phyloP scores from a whole-genome alignment of 2,797 vertebrate species.

The Xenopus petersii region DNA sequence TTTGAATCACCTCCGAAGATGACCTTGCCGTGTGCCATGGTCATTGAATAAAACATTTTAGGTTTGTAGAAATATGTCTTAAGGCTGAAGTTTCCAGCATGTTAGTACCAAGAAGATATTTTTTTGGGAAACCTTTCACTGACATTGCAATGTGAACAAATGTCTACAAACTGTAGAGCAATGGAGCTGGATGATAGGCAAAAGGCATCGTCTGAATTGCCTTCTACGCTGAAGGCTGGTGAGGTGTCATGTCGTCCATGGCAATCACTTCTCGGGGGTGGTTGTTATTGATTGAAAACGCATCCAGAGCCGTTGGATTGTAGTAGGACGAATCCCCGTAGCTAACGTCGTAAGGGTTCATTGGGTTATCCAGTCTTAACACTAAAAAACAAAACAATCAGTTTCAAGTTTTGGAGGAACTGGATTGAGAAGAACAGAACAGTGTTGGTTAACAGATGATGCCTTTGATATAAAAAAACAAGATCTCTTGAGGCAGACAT shows the following conservation, averaged over 20 bases:
- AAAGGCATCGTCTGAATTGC: too few relatives aligned
- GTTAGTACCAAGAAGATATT: too few relatives aligned
- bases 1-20: not conserved
- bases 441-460: too few relatives aligned
- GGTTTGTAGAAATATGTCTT: not conserved
- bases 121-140: too few relatives aligned
- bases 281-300: constrained; percentile 12
- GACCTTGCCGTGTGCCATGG: not conserved
- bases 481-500: too few relatives aligned
- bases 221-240: constrained; percentile 5
- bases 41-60: not conserved
- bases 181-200: too few relatives aligned
- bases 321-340: constrained; percentile 68
- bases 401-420: too few relatives aligned
- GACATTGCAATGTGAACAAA: too few relatives aligned
- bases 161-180: too few relatives aligned
- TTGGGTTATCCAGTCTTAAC: constrained; percentile 74
- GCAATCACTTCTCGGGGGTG: constrained; percentile 50
- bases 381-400: constrained; percentile 61
- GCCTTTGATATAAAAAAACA: too few relatives aligned
- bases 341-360: constrained; percentile 68
- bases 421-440: too few relatives aligned
- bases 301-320: constrained; percentile 59
- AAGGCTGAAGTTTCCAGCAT: too few relatives aligned
- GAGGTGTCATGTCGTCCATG: constrained; percentile 56